Percentiles rank a stretch among this genome's conserved stretches.
Evolutionary conservation across 2,888 invertebrate species (phyloP).

Genomic region (Drosophila cracens): DNA sequence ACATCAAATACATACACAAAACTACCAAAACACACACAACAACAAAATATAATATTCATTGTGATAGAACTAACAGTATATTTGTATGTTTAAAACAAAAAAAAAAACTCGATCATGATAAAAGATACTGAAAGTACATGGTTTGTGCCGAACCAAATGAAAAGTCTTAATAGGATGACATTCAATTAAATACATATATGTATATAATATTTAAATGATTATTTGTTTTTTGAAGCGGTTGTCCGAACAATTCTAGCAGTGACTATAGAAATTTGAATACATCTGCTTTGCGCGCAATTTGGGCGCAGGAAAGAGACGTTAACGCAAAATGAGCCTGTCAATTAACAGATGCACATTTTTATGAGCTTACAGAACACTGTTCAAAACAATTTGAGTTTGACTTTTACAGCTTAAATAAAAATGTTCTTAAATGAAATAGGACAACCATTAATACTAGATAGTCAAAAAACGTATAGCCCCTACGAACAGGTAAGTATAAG

Average conservation of each 20-base stretch:
- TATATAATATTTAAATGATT: conserved; percentile 23
- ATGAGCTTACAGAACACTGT: background rate
- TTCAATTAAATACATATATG: conserved; percentile 37
- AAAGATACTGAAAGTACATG: conserved; percentile 30
- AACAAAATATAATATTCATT: conserved; percentile 63
- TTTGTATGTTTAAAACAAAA: conserved; percentile 60
- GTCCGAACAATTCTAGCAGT: background rate
- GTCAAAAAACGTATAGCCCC: conserved; percentile 27
- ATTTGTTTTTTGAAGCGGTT: background rate
- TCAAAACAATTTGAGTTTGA: background rate
- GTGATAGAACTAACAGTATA: conserved; percentile 75
- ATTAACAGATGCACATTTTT: background rate
- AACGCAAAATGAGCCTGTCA: conserved; percentile 10
- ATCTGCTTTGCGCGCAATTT: background rate
- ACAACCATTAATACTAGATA: conserved; percentile 57
- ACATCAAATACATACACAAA: conserved; percentile 23
- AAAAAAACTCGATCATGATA: conserved; percentile 16
- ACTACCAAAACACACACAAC: conserved; percentile 23
- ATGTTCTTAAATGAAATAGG: conserved; percentile 67
- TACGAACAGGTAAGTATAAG: conserved; percentile 49
- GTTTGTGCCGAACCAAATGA: conserved; percentile 35
- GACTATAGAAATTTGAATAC: background rate
- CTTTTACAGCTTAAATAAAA: background rate
- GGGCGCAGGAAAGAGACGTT: background rate
- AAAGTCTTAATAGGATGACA: conserved; percentile 40